A percentile compares a stretch with the other conserved stretches of the same genome.
Conservation (phyloP, 2,797 vertebrate genomes). For the Microctenopoma lineatum region DNA sequence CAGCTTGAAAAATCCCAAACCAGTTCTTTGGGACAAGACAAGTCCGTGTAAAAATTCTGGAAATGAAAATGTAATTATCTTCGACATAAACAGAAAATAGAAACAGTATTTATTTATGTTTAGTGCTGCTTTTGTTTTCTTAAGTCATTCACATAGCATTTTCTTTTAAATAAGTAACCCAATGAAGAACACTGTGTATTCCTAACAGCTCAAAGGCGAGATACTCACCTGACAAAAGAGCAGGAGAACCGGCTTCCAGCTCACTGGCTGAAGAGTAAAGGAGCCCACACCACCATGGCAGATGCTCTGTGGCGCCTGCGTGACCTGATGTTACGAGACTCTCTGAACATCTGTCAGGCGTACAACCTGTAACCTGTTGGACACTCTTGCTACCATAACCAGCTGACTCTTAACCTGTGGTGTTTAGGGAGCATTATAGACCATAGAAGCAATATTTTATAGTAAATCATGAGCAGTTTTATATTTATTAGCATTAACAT, state of each 20-base stretch:
- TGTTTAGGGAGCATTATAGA: slow-evolving; percentile 58
- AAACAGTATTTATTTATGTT: not conserved
- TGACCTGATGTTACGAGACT: slow-evolving; percentile 97
- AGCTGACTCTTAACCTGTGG: slow-evolving; percentile 53
- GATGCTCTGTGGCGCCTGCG: slow-evolving; percentile 96
- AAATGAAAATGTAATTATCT: too few relatives aligned
- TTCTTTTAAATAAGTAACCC: not conserved
- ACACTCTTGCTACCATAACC: slow-evolving; percentile 76
- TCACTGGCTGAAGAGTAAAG: slow-evolving; percentile 99
- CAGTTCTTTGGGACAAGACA: too few relatives aligned
- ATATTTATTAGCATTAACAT: slow-evolving; percentile 79
- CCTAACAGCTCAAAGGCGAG: slow-evolving; percentile 89
- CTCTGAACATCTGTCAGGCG: slow-evolving; percentile 95
- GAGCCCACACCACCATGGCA: slow-evolving; percentile 97
- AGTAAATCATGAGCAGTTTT: slow-evolving; percentile 74
- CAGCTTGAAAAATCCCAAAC: too few relatives aligned
- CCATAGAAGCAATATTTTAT: slow-evolving; percentile 82
- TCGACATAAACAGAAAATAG: too few relatives aligned
- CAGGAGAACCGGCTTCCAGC: slow-evolving; percentile 95
- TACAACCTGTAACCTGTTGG: slow-evolving; percentile 93
- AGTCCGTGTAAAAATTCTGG: too few relatives aligned
- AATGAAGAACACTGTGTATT: slow-evolving; percentile 35
- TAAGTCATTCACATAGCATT: not conserved
- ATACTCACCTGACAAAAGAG: slow-evolving; percentile 94
- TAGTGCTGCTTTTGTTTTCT: not conserved